Percentiles rank a stretch among this genome's conserved stretches.
phyloP scores from a whole-genome alignment of 2,113 vertebrate species.

The Tyto alba region DNA sequence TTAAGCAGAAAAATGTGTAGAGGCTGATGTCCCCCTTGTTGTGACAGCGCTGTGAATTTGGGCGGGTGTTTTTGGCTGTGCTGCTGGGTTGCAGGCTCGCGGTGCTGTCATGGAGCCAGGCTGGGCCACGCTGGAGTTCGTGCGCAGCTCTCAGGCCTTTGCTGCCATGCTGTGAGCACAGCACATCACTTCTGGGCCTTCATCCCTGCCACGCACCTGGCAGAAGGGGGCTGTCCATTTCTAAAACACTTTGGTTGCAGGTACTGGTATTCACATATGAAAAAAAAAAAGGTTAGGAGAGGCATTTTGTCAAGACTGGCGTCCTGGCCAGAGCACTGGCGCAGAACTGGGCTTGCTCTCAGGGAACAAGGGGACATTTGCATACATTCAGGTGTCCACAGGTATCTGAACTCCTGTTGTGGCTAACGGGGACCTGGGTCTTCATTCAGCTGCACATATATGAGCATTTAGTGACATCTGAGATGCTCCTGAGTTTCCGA shows the following conservation, averaged over 20 bases:
- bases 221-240: background rate
- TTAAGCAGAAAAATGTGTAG: background rate
- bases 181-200: background rate
- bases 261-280: background rate
- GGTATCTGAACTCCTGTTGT: background rate
- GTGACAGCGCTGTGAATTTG: background rate
- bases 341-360: no score
- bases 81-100: background rate
- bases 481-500: background rate
- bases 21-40: background rate
- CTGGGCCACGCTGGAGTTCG: background rate
- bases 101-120: background rate
- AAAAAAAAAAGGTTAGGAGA: background rate
- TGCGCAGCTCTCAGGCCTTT: background rate
- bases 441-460: background rate
- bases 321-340: background rate
- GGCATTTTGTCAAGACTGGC: background rate
- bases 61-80: background rate
- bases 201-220: background rate
- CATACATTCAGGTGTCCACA: background rate
- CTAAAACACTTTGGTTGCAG: background rate
- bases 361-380: background rate
- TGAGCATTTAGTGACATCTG: background rate
- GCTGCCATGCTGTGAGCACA: background rate
- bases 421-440: background rate